Conservation (phyloP, 2,113 vertebrate species). For the Nothocercus nigrocapillus region DNA sequence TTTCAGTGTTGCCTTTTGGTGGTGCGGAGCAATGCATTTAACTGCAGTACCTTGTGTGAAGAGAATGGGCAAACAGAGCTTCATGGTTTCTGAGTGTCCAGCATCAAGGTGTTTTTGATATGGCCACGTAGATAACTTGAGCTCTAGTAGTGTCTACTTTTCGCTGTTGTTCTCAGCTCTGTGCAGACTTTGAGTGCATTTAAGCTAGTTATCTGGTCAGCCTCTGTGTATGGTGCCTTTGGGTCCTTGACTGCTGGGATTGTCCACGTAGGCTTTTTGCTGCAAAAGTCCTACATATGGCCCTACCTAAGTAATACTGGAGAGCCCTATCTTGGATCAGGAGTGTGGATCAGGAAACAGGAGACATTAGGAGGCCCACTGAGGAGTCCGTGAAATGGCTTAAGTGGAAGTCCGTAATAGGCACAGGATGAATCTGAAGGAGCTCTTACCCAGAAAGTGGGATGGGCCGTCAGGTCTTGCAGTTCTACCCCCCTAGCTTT, state of each 20-base stretch:
- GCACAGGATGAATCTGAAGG: background rate
- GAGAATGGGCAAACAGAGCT: background rate
- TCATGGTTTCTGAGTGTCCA: background rate
- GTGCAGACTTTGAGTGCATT: background rate
- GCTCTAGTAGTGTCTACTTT: fast-evolving
- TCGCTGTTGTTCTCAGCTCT: fast-evolving
- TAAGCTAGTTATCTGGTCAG: background rate
- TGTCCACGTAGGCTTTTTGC: background rate
- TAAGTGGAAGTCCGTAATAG: background rate
- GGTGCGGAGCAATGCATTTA: background rate
- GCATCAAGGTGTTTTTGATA: background rate
- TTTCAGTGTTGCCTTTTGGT: background rate
- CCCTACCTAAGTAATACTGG: background rate
- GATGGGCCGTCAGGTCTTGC: background rate
- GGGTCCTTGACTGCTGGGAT: background rate
- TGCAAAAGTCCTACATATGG: background rate
- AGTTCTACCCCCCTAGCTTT: background rate
- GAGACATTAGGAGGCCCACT: background rate
- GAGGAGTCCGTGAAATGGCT: background rate
- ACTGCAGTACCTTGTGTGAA: background rate
- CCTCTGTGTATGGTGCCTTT: background rate
- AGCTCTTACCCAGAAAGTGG: background rate
- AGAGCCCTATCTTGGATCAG: background rate
- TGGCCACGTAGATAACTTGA: background rate
- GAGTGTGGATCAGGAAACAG: background rate